These are phyloP conservation scores for Apodemus sylvaticus DNA, from an alignment of 2,113 vertebrate species.

Conservation along the genomic window DNA sequence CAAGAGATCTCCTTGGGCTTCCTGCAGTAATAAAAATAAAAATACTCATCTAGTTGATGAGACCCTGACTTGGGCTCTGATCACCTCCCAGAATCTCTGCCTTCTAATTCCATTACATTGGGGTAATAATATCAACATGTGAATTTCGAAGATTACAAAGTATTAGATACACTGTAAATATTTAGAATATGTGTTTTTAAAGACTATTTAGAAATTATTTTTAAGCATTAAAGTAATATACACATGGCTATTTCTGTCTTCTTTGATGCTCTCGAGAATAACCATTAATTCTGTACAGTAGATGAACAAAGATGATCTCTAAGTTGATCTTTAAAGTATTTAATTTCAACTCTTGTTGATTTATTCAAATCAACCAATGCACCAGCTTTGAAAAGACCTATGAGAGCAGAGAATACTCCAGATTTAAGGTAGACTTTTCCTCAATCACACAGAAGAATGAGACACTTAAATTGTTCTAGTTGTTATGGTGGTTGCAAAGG, in stretches of 20 bases:
- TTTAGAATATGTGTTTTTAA: neutral
- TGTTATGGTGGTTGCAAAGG: neutral
- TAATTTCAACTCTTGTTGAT: constrained; percentile 9
- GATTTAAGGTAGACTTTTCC: neutral
- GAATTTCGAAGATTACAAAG: neutral
- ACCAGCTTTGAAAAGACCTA: constrained; percentile 26
- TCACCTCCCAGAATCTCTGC: neutral
- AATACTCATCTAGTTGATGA: neutral
- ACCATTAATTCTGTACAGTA: neutral
- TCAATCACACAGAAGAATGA: constrained; percentile 12
- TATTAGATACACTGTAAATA: neutral
- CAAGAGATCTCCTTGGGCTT: neutral
- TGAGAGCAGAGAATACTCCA: constrained; percentile 19
- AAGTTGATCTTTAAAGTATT: neutral
- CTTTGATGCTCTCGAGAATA: neutral
- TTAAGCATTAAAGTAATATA: neutral
- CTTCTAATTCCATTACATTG: neutral
- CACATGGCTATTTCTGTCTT: neutral
- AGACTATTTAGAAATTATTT: neutral
- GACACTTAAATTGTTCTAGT: constrained; percentile 46
- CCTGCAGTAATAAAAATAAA: neutral
- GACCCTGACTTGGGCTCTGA: neutral
- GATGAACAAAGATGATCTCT: neutral
- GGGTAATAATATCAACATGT: neutral
- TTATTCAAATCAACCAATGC: constrained; percentile 1